These are phyloP conservation scores for Desoria tigrina DNA, from an alignment of 2,888 invertebrate species.

Conservation along the genomic window DNA sequence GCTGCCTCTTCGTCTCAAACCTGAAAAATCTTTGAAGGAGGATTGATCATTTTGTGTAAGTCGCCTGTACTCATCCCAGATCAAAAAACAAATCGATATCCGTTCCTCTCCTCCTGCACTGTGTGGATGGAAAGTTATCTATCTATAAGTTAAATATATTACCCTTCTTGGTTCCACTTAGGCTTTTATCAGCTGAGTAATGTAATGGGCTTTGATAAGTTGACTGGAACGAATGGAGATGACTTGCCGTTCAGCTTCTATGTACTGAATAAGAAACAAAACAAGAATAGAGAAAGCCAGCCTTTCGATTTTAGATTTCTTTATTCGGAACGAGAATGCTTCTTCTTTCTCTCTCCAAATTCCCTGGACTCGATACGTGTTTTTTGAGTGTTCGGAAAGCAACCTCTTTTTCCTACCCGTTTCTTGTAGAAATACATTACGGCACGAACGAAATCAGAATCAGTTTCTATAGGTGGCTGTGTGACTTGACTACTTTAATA, in stretches of 20 bases:
- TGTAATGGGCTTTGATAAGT: slow-evolving; percentile 23
- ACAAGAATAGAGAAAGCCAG: too few species aligned
- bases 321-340: too few species aligned
- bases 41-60: slow-evolving; percentile 17
- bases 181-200: slow-evolving; percentile 19
- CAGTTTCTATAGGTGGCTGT: too few species aligned
- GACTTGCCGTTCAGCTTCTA: slow-evolving; percentile 7
- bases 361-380: too few species aligned
- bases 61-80: slow-evolving; percentile 16
- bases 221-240: slow-evolving; percentile 18
- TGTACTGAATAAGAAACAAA: too few species aligned
- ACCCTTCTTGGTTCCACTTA: slow-evolving; percentile 1
- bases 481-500: too few species aligned
- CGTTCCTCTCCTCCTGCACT: slow-evolving; percentile 15
- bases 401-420: too few species aligned
- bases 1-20: not conserved
- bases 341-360: too few species aligned
- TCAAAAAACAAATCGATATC: slow-evolving; percentile 21
- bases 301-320: too few species aligned
- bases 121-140: slow-evolving; percentile 14
- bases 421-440: too few species aligned
- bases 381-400: too few species aligned
- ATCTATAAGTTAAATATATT: not conserved
- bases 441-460: too few species aligned
- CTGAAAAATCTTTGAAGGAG: slow-evolving; percentile 6